phyloP scores from a whole-genome alignment of 2,888 invertebrate species.

The Melitaea athalia region DNA sequence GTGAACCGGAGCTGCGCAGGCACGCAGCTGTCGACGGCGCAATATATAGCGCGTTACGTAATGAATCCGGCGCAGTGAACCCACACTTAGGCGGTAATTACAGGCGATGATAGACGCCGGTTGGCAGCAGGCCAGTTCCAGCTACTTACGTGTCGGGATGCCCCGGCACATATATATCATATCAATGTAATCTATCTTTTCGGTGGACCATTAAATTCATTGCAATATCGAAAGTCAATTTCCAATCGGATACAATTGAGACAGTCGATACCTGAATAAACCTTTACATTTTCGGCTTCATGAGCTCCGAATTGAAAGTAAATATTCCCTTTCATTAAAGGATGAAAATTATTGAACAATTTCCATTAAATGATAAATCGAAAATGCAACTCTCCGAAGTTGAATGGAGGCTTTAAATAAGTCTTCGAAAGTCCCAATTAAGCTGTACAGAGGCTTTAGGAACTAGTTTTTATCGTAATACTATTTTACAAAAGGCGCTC shows the following conservation, averaged over 20 bases:
- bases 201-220: constrained; percentile 42
- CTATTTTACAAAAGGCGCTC: constrained; percentile 2
- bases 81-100: constrained; percentile 43
- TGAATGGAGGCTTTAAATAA: neutral
- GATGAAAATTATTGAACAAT: neutral
- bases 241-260: constrained; percentile 35
- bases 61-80: constrained; percentile 35
- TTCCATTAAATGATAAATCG: neutral
- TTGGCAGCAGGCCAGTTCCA: constrained; percentile 43
- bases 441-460: neutral
- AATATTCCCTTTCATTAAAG: neutral
- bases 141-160: constrained; percentile 40
- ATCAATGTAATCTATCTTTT: constrained; percentile 44
- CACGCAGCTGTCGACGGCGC: constrained; percentile 39
- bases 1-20: constrained; percentile 30
- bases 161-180: constrained; percentile 41
- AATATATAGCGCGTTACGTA: constrained; percentile 40
- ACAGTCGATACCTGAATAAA: constrained; percentile 13
- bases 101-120: constrained; percentile 39
- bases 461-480: neutral
- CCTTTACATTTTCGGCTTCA: neutral
- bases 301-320: constrained; percentile 1
- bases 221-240: constrained; percentile 44
- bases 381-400: neutral
- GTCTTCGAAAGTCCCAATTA: neutral